Conservation (phyloP, 2,113 vertebrate species). For the Ciconia boyciana region DNA sequence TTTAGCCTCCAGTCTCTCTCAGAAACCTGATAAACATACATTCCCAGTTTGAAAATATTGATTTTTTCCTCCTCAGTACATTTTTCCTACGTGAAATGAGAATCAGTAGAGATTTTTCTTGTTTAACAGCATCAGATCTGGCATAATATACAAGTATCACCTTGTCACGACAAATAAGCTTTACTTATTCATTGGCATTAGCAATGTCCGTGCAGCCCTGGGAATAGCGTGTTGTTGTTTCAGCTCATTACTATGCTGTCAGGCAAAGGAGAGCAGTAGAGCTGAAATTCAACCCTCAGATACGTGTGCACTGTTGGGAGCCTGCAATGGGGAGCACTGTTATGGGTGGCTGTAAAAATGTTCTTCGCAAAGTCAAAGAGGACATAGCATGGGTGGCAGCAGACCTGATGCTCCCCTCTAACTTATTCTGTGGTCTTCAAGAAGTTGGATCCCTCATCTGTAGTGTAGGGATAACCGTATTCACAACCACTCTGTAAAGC, state of each 20-base stretch:
- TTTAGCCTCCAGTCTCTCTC: background rate
- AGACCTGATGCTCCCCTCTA: background rate
- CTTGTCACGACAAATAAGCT: conserved; percentile 14
- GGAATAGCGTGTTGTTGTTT: background rate
- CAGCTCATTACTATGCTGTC: background rate
- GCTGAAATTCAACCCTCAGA: background rate
- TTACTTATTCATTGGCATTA: background rate
- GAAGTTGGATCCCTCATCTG: background rate
- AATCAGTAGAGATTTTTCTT: background rate
- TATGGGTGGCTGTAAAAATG: background rate
- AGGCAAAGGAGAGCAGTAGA: background rate
- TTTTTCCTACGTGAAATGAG: background rate
- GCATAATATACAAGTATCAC: background rate
- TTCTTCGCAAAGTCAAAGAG: background rate
- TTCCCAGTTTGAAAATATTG: background rate
- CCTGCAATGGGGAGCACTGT: background rate
- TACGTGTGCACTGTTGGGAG: background rate
- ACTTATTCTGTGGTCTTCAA: background rate
- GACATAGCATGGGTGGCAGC: background rate
- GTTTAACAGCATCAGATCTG: background rate
- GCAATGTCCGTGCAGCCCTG: background rate
- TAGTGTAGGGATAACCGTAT: background rate
- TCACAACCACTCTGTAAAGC: background rate
- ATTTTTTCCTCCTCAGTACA: background rate
- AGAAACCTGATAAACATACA: background rate